Evolutionary conservation across 2,113 vertebrate species (phyloP).

Genomic region (Sylvia atricapilla): DNA sequence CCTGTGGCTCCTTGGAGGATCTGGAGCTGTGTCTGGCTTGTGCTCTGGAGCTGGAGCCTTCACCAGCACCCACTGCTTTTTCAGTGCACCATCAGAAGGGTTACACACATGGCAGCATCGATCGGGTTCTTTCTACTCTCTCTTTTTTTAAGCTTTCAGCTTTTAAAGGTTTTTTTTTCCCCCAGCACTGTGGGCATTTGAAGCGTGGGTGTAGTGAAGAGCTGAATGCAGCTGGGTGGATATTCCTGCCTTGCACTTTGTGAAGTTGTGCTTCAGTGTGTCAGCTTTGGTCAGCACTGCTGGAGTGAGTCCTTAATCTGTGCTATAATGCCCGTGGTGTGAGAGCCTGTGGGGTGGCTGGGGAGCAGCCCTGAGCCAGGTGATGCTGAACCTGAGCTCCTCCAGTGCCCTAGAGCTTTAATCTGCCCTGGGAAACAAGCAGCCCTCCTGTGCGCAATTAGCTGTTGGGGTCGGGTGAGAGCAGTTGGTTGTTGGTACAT

Average conservation of each 20-base stretch:
- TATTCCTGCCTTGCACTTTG: background rate
- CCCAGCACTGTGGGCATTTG: background rate
- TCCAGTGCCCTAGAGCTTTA: background rate
- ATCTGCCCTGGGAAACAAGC: background rate
- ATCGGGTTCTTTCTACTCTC: background rate
- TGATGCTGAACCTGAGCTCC: background rate
- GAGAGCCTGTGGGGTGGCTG: rapidly evolving
- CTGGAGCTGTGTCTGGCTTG: background rate
- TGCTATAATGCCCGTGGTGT: rapidly evolving
- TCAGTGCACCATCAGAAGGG: no score
- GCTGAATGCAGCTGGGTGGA: background rate
- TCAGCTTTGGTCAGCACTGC: background rate
- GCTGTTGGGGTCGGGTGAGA: background rate
- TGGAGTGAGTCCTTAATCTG: rapidly evolving
- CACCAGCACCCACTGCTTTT: background rate
- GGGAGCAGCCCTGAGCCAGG: background rate
- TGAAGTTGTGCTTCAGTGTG: background rate
- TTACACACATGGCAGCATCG: rapidly evolving
- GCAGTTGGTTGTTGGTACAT: background rate
- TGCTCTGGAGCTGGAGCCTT: background rate
- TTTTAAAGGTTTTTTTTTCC: background rate
- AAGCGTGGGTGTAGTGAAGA: background rate
- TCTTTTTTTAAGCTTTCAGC: background rate
- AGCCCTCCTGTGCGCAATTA: background rate
- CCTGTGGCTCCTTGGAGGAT: background rate